Conservation (phyloP, 2,113 vertebrate species). For the Syrrhaptes paradoxus region DNA sequence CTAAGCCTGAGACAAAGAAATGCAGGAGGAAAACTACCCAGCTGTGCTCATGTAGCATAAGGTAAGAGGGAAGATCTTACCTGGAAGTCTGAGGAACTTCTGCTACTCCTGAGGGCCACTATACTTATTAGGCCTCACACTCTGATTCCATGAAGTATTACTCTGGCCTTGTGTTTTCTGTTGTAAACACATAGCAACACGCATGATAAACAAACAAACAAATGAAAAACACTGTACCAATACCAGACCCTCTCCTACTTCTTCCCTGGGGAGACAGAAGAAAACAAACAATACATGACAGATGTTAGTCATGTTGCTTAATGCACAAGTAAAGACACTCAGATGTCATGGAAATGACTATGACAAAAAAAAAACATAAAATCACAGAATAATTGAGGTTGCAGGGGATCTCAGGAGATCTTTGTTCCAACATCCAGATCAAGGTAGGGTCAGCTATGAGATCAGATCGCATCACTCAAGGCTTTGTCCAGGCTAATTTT, state of each 20-base stretch:
- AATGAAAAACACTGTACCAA: not conserved
- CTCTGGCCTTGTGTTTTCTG: not conserved
- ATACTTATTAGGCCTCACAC: not conserved
- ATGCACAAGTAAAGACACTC: not conserved
- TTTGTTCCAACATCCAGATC: not conserved
- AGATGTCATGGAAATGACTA: not conserved
- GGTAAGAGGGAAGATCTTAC: not conserved
- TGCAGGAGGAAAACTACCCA: not conserved
- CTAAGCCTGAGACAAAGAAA: not conserved
- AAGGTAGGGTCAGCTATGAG: not conserved
- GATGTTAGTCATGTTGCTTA: not conserved
- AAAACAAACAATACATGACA: not conserved
- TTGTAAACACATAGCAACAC: slow-evolving; percentile 19
- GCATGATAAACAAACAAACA: slow-evolving; percentile 29
- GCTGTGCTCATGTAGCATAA: not conserved
- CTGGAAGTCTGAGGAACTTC: not conserved
- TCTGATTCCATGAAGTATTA: not conserved
- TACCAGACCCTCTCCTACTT: not conserved
- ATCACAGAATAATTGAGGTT: not conserved
- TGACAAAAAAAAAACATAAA: not conserved
- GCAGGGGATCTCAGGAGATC: not conserved
- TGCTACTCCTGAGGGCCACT: not conserved
- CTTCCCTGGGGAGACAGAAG: not conserved
- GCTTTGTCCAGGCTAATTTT: not conserved
- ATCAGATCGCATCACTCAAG: not conserved